Conservation (phyloP, 2,113 vertebrate species). For the Sebastes schlegelii region DNA sequence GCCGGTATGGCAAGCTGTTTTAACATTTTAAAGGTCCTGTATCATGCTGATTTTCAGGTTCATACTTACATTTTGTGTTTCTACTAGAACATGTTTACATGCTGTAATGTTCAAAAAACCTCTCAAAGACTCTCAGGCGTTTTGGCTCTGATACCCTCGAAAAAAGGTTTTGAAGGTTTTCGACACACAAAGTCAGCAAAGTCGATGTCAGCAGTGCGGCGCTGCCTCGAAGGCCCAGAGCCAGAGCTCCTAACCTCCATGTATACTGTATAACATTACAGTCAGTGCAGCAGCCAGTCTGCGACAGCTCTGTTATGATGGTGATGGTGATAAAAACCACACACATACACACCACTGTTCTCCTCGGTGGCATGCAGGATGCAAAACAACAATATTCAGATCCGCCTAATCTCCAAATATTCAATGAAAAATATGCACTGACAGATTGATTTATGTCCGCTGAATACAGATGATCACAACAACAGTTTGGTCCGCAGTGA, state of each 20-base stretch:
- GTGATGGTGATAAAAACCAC: not conserved
- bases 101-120: too few species aligned
- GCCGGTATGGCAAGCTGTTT: too few species aligned
- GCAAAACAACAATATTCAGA: not conserved
- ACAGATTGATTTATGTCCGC: not conserved
- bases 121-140: conserved; percentile 8
- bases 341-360: not conserved
- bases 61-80: too few species aligned
- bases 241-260: conserved; percentile 38
- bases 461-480: conserved; percentile 7
- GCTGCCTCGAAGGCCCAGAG: not conserved
- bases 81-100: too few species aligned
- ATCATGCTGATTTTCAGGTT: too few species aligned
- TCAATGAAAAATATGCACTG: not conserved
- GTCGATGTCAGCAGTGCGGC: conserved; percentile 6
- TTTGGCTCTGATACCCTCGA: conserved; percentile 20
- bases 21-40: too few species aligned
- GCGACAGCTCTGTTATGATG: not conserved
- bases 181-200: conserved; percentile 32
- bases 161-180: conserved; percentile 7
- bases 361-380: not conserved
- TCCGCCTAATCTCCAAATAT: not conserved
- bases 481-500: too few species aligned
- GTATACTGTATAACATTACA: not conserved
- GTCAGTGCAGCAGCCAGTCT: not conserved